Evolutionary conservation across 2,888 invertebrate genomes (phyloP), one percentile per base, ranked within the genome.

Genomic region (Heliconius cydno): DNA sequence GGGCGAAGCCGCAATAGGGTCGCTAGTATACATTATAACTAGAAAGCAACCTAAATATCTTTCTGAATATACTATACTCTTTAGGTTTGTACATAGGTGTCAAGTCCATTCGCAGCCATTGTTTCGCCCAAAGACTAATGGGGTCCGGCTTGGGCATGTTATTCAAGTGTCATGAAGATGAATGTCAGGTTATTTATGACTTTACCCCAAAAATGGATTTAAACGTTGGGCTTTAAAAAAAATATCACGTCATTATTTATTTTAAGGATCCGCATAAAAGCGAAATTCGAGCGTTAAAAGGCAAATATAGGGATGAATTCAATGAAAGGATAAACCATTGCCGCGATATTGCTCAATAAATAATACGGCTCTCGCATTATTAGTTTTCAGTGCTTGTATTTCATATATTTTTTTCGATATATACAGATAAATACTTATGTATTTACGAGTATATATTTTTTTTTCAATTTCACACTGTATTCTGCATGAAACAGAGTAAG

Each of bases 121-220:
- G 93, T 93, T 92, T 93, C 87, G 90, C 87, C 87, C 87, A 92
- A 92, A 92, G 92, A 93, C 92, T 93, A 93, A 92, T 93, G 92
- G 92, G 87, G 87, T 87, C 87, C 85, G 88, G 88, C 89, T 86
- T 86, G 85, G 87, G 86, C 85, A 87, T 90, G 91, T 92, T 92
- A 92, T 93, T 92, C 92, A 92, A 91, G 91, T 92, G 92, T 93
- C 93, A 93, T 85, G 90, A 92, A 92, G 92, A 93, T 92, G 90
- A 92, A 93, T 93, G 92, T 89, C 89, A 87, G 85, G 91, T 92
- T 91, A 92, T 93, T 93, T 92, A 93, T 92, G 92, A 88, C 89
- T 86, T 88, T 86, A 85, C 81, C 84, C 87, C 86, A 90, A 90
- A 90, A 84, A 83, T 83, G 81, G 73, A 78, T 80, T 84, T 82